phyloP scores from a whole-genome alignment of 2,888 invertebrate species.

The Orchesella flavescens region DNA sequence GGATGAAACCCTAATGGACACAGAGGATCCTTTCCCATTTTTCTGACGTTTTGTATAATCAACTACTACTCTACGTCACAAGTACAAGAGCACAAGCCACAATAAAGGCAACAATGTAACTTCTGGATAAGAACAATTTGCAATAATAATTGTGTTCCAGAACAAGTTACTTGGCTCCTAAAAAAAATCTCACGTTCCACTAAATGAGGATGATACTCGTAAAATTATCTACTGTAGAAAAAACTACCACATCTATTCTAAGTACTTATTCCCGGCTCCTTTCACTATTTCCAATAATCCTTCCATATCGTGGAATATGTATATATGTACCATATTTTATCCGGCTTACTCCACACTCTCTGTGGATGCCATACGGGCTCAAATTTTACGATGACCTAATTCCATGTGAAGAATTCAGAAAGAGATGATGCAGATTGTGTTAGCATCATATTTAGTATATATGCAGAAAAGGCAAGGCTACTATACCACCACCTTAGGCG shows the following conservation, averaged over 20 bases:
- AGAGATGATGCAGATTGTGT: not conserved
- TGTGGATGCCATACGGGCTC: not conserved
- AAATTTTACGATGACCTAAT: slow-evolving; percentile 14
- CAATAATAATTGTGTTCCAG: too few species aligned
- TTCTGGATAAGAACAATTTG: too few species aligned
- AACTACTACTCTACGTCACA: too few species aligned
- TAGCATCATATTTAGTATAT: not conserved
- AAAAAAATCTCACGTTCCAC: slow-evolving; percentile 4
- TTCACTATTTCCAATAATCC: not conserved
- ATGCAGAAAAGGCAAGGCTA: too few species aligned
- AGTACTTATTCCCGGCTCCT: not conserved
- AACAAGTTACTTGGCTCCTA: not conserved
- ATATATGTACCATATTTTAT: not conserved
- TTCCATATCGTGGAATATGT: not conserved
- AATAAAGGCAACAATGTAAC: too few species aligned
- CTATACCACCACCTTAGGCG: too few species aligned
- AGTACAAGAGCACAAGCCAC: too few species aligned
- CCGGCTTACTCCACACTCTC: not conserved
- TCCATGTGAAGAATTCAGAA: slow-evolving; percentile 9
- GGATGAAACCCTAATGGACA: slow-evolving; percentile 95
- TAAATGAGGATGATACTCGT: not conserved
- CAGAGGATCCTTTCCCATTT: slow-evolving; percentile 80
- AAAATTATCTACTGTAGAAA: too few species aligned
- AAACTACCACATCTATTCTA: not conserved
- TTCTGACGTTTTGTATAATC: not conserved